Evolutionary conservation across 2,113 vertebrate genomes (phyloP).

Genomic region (Sterrhoptilus dennistouni): DNA sequence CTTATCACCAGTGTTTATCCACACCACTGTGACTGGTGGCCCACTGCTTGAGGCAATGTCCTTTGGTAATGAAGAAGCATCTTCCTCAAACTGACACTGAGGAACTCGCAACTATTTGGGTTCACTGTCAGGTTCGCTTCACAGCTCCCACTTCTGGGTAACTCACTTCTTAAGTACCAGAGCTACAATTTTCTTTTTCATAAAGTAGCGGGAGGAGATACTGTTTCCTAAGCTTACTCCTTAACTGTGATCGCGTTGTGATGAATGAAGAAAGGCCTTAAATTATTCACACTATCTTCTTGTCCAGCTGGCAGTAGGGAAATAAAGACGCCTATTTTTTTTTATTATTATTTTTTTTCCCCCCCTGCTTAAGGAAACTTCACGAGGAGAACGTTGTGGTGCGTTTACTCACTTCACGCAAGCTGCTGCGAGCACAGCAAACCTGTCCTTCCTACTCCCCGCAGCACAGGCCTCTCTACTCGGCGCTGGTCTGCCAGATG

Average conservation of each 20-base stretch:
- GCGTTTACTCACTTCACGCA: background rate
- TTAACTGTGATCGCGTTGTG: background rate
- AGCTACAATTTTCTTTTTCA: background rate
- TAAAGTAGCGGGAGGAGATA: background rate
- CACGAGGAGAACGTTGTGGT: background rate
- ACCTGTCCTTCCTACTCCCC: background rate
- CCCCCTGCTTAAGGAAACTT: background rate
- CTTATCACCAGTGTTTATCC: background rate
- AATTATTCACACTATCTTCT: background rate
- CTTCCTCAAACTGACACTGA: background rate
- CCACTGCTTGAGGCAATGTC: background rate
- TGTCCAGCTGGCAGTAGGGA: background rate
- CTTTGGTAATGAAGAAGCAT: background rate
- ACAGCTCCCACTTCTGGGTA: background rate
- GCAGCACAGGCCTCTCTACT: background rate
- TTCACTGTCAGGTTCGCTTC: background rate
- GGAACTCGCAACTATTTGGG: background rate
- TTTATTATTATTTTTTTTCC: too few species aligned
- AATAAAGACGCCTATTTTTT: background rate
- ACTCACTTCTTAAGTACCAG: background rate
- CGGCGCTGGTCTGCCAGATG: background rate
- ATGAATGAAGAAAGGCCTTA: background rate
- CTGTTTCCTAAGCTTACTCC: background rate
- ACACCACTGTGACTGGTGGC: background rate
- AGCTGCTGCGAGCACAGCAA: background rate